Evolutionary conservation across 1,140 invertebrate species (phyloP), one percentile per base, ranked within the genome.

Genomic region (Drosophila fuyamai): DNA sequence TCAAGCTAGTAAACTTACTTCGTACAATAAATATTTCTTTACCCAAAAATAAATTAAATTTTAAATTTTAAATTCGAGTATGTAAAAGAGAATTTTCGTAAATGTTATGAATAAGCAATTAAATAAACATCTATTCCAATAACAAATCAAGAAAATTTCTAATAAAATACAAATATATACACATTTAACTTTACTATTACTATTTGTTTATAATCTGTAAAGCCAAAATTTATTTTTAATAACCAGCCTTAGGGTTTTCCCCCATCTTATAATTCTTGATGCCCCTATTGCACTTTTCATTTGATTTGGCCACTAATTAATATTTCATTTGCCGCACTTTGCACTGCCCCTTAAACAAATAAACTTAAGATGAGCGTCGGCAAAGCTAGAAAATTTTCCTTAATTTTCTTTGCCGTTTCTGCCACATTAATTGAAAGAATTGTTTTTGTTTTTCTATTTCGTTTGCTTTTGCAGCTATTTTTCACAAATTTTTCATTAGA

Each of bases 291-390:
- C 75, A 50, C 27, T 76, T 86, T 86, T 79, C 41, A 82, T 86
- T 72, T 63, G 75, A 79, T 63, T 88, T 63, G 71, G 53, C 51
- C 81, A 65, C 84, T 88, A 88, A 88, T 88, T 88, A 88, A 88
- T 88, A 88, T 88, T 88, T 88, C 76, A 89, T 58, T 76, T 59
- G 62, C 62, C 35, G 68, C 68, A 58, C 66, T 72, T 48, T 65
- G 40, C 53, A 18, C 67, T 51, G 48, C 56, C 58, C 43, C 51
- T 51, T 76, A 66, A 67, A 76, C 72, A 76, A 76, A 76, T 65
- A 76, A 76, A 76, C 73, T 41, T 57, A 48, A 44, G 36, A 55
- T 47, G 35, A 16, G 47, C 27, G 38, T 41, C 14, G 48, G 27
- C 47, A 62, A 35, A 61, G 67, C 50, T 27, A 70, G 35, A 70